These are phyloP conservation scores for Rhopalosiphum nymphaeae DNA, from an alignment of 2,888 invertebrate genomes.

Conservation along the genomic window DNA sequence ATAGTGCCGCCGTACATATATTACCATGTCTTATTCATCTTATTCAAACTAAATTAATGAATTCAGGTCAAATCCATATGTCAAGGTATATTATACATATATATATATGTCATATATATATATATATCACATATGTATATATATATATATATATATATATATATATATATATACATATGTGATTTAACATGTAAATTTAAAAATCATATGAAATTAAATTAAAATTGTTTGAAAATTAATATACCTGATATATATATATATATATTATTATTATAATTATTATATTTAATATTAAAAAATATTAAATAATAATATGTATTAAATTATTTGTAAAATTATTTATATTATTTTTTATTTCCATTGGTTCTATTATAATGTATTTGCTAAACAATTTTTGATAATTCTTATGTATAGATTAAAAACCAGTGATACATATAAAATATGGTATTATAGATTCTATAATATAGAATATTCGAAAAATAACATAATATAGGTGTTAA, in stretches of 20 bases:
- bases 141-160: not conserved
- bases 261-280: no score
- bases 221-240: not conserved
- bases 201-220: not conserved
- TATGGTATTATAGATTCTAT: not conserved
- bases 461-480: not conserved
- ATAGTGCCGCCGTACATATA: not conserved
- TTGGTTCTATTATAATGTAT: not conserved
- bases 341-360: not conserved
- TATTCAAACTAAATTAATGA: slow-evolving; percentile 16
- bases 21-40: not conserved
- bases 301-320: not conserved
- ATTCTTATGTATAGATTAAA: not conserved
- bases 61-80: slow-evolving; percentile 31
- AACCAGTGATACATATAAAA: not conserved
- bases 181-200: not conserved
- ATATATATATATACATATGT: not conserved
- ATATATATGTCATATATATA: no score
- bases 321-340: not conserved
- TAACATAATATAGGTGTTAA: not conserved
- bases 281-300: not conserved
- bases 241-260: not conserved
- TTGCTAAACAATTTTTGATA: not conserved
- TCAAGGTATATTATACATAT: slow-evolving; percentile 3
- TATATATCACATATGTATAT: not conserved